Evolutionary conservation across 1,140 invertebrate genomes (phyloP), one percentile per base, ranked within the genome.

Genomic region (Drosophila willistoni): DNA sequence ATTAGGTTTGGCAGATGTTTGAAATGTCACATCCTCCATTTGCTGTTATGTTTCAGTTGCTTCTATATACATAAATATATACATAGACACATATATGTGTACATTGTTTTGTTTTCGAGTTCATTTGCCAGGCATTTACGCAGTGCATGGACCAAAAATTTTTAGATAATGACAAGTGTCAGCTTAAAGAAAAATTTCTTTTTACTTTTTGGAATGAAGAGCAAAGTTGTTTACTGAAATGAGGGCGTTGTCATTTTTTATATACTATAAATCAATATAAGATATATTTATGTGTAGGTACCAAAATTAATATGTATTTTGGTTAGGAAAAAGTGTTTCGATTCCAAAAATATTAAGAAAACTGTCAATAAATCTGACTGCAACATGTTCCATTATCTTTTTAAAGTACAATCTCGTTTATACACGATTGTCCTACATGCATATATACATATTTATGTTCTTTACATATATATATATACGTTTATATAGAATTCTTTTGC

Each of bases 141-240:
- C 83, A 76, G 29, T 87, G 82, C 82, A 82, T 76, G 76, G 17
- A 79, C 60, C 51, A 77, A 79, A 79, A 22, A 51, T 17, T 51
- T 77, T 73, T 65, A 79, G 44, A 83, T 87, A 87, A 86, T 87
- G 79, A 87, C 83, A 86, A 86, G 72, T 86, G 83, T 83, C 83
- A 83, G 73, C 73, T 76, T 59, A 44, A 55, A n/a, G 67, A 42
- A 59, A 66, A 69, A 14, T 55, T 29, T 60, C 7, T 59, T 71
- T 69, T 77, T 72, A 62, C n/a, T 3, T 51, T 61, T 61, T 60
- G 75, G 60, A 86, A 65, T 74, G 56, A 59, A 44, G 55, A 42
- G 51, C 61, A 75, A 71, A 64, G 57, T 77, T 82, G 83, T 86
- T 82, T 77, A 73, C 64, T 55, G 73, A 71, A 59, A 25, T 73